A percentile compares a stretch with the other conserved stretches of the same genome.
phyloP scores from a whole-genome alignment of 2,888 invertebrate genomes.

The Spodoptera littoralis region DNA sequence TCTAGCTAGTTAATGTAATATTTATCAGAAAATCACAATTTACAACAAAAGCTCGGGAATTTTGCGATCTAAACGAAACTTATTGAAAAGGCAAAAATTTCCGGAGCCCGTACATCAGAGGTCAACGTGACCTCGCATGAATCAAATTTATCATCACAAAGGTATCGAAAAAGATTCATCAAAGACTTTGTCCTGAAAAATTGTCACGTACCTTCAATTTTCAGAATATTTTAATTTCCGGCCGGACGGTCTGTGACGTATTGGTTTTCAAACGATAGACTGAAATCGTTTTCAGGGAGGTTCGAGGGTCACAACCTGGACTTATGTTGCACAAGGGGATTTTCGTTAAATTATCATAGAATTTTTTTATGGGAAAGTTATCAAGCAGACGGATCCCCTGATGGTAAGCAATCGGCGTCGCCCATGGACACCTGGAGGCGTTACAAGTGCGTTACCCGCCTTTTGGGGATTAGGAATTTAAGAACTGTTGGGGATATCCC shows the following conservation, averaged over 20 bases:
- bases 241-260: conserved; percentile 49
- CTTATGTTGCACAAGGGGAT: conserved; percentile 5
- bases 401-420: no score
- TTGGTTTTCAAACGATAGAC: conserved; percentile 45
- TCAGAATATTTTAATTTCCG: conserved; percentile 69
- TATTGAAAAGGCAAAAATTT: conserved; percentile 34
- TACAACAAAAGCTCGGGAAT: conserved; percentile 5
- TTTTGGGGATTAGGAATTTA: no score
- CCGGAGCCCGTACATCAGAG: conserved; percentile 29
- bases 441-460: no score
- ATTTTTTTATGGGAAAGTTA: not conserved
- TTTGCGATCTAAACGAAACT: conserved; percentile 9
- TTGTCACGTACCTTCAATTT: conserved; percentile 52
- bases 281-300: conserved; percentile 22
- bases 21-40: no score
- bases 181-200: conserved; percentile 51
- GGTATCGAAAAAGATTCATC: conserved; percentile 39
- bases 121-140: conserved; percentile 32
- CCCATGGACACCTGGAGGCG: no score
- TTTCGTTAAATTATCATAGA: not conserved
- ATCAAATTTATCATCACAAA: conserved; percentile 53
- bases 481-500: no score
- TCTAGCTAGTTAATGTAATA: no score
- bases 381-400: no score
- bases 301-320: conserved; percentile 15